Evolutionary conservation across 2,113 vertebrate genomes (phyloP).

Genomic region (Scolopax mira): DNA sequence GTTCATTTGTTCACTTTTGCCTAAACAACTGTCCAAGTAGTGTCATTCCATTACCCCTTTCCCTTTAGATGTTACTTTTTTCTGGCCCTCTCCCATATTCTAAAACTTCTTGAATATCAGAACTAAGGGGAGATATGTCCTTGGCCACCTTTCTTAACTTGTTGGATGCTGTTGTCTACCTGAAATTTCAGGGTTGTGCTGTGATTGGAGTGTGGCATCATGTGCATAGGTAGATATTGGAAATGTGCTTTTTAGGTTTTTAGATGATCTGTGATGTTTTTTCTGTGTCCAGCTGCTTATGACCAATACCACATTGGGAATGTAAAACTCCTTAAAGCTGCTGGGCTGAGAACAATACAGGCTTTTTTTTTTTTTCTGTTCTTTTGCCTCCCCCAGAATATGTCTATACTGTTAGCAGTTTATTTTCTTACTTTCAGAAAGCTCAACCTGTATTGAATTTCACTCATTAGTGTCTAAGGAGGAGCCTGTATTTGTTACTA

Average conservation of each 20-base stretch:
- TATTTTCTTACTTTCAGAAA: neutral
- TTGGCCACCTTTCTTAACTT: neutral
- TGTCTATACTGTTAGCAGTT: neutral
- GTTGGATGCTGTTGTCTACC: neutral
- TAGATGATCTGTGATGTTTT: neutral
- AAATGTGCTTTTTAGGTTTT: neutral
- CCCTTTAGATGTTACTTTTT: neutral
- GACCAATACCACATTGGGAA: neutral
- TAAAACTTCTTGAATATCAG: neutral
- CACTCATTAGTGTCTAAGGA: neutral
- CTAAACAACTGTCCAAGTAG: neutral
- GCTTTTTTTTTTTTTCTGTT: neutral
- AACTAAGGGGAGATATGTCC: neutral
- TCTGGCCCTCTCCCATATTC: neutral
- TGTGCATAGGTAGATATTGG: rapidly evolving
- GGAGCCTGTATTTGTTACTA: neutral
- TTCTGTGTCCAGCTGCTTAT: neutral
- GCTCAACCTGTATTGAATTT: neutral
- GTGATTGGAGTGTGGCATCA: neutral
- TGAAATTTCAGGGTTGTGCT: neutral
- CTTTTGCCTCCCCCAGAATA: neutral
- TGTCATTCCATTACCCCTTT: neutral
- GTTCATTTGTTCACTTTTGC: neutral
- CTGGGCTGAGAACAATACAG: neutral
- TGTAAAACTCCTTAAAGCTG: neutral